Evolutionary conservation across 2,888 invertebrate genomes (phyloP).

Genomic region (Oscheius sp.): DNA sequence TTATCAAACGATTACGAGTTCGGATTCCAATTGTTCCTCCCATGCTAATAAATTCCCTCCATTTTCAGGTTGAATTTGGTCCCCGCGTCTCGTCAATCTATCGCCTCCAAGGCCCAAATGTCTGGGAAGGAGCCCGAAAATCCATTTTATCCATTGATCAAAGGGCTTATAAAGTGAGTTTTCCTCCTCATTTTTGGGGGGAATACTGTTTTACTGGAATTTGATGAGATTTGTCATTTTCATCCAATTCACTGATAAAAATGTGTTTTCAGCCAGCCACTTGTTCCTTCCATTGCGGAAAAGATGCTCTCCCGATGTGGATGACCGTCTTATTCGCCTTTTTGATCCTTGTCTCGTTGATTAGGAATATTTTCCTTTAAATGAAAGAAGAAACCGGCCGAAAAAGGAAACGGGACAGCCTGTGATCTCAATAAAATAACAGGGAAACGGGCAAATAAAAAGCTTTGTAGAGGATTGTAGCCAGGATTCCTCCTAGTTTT

Average conservation of each 20-base stretch:
- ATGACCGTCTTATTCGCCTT: background rate
- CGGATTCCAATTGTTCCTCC: background rate
- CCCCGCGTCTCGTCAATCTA: conserved; percentile 53
- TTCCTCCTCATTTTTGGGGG: background rate
- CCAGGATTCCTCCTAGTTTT: too few relatives aligned
- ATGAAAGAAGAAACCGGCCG: too few relatives aligned
- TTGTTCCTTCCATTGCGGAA: background rate
- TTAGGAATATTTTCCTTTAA: conserved; percentile 12
- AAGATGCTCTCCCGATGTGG: conserved; percentile 19
- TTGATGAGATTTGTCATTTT: too few relatives aligned
- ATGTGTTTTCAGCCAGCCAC: conserved; percentile 12
- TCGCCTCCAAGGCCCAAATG: conserved; percentile 72
- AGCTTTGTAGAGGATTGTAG: too few relatives aligned
- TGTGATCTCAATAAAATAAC: too few relatives aligned
- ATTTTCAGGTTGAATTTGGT: conserved; percentile 46
- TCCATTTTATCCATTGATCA: conserved; percentile 42
- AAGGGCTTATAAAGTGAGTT: conserved; percentile 10
- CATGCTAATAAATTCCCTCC: too few relatives aligned
- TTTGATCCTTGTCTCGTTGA: background rate
- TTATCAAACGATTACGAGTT: too few relatives aligned
- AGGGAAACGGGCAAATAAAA: too few relatives aligned
- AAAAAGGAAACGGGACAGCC: too few relatives aligned
- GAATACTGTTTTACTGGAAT: too few relatives aligned
- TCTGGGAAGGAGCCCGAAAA: conserved; percentile 74
- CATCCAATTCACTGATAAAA: background rate